These are phyloP conservation scores for Scaptodrosophila lebanonensis DNA, from an alignment of 1,140 invertebrate species.

Conservation along the genomic window DNA sequence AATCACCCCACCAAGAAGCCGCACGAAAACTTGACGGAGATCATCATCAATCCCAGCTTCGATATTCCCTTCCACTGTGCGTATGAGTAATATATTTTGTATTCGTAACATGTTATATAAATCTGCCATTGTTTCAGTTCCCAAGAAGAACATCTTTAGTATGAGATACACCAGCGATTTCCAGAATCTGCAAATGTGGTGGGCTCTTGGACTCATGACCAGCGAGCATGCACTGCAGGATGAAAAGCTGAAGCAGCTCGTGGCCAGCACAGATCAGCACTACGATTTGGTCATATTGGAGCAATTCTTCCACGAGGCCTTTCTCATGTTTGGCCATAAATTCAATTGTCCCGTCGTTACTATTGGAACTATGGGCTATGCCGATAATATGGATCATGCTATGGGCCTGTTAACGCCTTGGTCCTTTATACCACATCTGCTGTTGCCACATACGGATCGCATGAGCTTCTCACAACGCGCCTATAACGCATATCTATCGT, in stretches of 20 bases:
- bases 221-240: conserved; percentile 78
- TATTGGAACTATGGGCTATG: conserved; percentile 79
- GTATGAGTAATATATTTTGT: conserved; percentile 2
- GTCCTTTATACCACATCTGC: conserved; percentile 77
- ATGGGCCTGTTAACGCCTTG: conserved; percentile 79
- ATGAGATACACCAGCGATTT: conserved; percentile 67
- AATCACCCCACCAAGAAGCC: conserved; percentile 77
- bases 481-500: conserved; percentile 63
- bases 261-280: conserved; percentile 75
- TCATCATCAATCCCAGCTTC: conserved; percentile 78
- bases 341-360: conserved; percentile 79
- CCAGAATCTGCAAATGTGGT: conserved; percentile 68
- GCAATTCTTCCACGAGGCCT: conserved; percentile 80
- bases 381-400: conserved; percentile 79
- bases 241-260: conserved; percentile 76
- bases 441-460: conserved; percentile 76
- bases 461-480: conserved; percentile 65
- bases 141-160: conserved; percentile 69
- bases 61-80: conserved; percentile 78
- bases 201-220: conserved; percentile 76
- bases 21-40: conserved; percentile 78
- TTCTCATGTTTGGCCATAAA: conserved; percentile 79
- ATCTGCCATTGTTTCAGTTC: conserved; percentile 33
- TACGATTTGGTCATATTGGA: conserved; percentile 80
- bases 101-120: background rate